Evolutionary conservation across 1,140 invertebrate genomes (phyloP).

Genomic region (Oscheius sp.): DNA sequence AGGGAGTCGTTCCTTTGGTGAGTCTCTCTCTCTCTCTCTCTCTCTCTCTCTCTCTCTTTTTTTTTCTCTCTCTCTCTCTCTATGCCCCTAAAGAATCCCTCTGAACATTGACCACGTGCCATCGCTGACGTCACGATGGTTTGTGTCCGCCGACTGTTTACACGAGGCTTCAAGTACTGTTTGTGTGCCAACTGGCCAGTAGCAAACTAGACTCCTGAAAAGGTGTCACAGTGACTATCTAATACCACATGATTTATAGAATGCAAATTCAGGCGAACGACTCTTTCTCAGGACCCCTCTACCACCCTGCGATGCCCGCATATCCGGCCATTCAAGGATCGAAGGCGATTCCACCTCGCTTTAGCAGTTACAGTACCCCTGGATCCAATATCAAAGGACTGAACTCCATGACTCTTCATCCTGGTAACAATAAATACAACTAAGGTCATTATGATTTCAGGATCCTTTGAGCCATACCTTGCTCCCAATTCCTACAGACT

Average conservation of each 20-base stretch:
- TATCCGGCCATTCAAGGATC: background rate
- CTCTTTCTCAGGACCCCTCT: background rate
- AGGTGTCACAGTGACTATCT: too few relatives aligned
- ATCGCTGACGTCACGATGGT: too few relatives aligned
- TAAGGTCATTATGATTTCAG: background rate
- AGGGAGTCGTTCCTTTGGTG: background rate
- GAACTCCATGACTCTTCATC: conserved; percentile 32
- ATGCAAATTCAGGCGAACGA: too few relatives aligned
- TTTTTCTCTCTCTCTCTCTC: too few relatives aligned
- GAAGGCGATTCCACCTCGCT: conserved; percentile 2
- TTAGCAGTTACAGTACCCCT: conserved; percentile 7
- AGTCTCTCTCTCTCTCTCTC: background rate
- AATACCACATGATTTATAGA: too few relatives aligned
- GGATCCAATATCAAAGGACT: conserved; percentile 31
- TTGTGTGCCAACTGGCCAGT: too few relatives aligned
- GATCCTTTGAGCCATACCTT: conserved; percentile 64
- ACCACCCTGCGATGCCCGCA: background rate
- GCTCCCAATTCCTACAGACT: conserved; percentile 72
- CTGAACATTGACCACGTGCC: too few relatives aligned
- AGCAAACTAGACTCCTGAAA: too few relatives aligned
- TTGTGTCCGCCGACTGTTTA: too few relatives aligned
- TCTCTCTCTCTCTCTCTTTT: too few relatives aligned
- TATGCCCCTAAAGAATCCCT: too few relatives aligned
- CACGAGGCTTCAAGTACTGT: too few relatives aligned
- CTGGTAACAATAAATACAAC: background rate